These are phyloP conservation scores for Stegana nigrithorax DNA, from an alignment of 2,888 invertebrate genomes.

Conservation along the genomic window DNA sequence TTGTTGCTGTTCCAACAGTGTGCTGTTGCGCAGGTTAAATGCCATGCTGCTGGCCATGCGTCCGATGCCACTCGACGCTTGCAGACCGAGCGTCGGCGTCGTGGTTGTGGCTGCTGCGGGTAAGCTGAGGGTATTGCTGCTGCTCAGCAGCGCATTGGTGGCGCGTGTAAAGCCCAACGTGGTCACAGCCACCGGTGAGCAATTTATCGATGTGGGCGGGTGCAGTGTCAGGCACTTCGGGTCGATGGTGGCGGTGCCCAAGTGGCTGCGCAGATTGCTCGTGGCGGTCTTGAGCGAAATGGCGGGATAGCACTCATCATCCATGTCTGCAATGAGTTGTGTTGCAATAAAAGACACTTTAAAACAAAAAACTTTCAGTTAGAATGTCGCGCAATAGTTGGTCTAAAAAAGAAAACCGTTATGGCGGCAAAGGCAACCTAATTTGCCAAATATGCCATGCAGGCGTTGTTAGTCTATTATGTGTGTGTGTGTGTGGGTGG, in stretches of 20 bases:
- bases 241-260: conserved; percentile 51
- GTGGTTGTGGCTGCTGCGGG: conserved; percentile 27
- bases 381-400: no score
- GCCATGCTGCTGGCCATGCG: conserved; percentile 35
- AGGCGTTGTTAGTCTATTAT: no score
- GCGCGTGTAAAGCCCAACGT: conserved; percentile 22
- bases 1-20: conserved; percentile 34
- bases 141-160: conserved; percentile 30
- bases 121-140: conserved; percentile 17
- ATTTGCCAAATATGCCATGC: no score
- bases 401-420: no score
- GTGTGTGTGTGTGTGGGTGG: not conserved
- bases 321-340: conserved; percentile 83
- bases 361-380: no score
- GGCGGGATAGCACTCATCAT: conserved; percentile 88
- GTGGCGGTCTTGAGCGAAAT: conserved; percentile 78
- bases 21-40: conserved; percentile 44
- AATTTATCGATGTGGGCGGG: conserved; percentile 34
- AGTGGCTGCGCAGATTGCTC: conserved; percentile 59
- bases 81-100: conserved; percentile 20
- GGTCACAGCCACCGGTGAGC: conserved; percentile 20
- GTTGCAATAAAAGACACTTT: no score
- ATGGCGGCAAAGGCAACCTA: no score
- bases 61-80: conserved; percentile 36
- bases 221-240: conserved; percentile 57